phyloP scores from a whole-genome alignment of 1,140 invertebrate species.

The Plectrocnemia conspersa region DNA sequence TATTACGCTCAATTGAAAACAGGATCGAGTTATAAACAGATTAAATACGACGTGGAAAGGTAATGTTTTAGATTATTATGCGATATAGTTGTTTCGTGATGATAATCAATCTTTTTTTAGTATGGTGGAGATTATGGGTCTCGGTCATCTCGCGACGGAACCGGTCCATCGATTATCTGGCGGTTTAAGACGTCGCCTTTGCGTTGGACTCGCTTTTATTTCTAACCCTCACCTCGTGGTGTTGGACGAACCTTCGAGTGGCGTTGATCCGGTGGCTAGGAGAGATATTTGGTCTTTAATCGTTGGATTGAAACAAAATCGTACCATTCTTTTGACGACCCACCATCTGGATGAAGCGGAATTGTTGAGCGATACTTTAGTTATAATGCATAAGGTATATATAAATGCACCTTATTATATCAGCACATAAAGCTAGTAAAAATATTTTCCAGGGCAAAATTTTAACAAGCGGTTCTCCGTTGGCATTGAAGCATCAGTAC shows the following conservation, averaged over 20 bases:
- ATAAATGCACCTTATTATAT: background rate
- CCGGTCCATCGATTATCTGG: constrained; percentile 57
- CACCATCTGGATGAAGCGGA: constrained; percentile 68
- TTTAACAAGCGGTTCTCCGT: constrained; percentile 56
- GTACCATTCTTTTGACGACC: constrained; percentile 67
- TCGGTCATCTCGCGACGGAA: constrained; percentile 53
- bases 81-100: too few species aligned
- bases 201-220: constrained; percentile 68
- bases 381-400: constrained; percentile 62
- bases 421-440: too few species aligned
- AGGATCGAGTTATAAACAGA: constrained; percentile 41
- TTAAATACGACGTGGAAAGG: constrained; percentile 49
- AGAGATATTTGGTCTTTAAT: constrained; percentile 75
- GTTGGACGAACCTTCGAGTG: constrained; percentile 77
- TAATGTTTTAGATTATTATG: constrained; percentile 36
- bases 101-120: constrained; percentile 40
- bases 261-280: constrained; percentile 71
- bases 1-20: constrained; percentile 74
- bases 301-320: constrained; percentile 57
- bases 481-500: constrained; percentile 70
- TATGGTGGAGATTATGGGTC: constrained; percentile 54
- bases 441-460: constrained; percentile 52
- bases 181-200: constrained; percentile 58
- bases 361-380: constrained; percentile 60
- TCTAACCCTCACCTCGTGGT: constrained; percentile 60